phyloP scores from a whole-genome alignment of 2,113 vertebrate species.

The Tetrax tetrax region DNA sequence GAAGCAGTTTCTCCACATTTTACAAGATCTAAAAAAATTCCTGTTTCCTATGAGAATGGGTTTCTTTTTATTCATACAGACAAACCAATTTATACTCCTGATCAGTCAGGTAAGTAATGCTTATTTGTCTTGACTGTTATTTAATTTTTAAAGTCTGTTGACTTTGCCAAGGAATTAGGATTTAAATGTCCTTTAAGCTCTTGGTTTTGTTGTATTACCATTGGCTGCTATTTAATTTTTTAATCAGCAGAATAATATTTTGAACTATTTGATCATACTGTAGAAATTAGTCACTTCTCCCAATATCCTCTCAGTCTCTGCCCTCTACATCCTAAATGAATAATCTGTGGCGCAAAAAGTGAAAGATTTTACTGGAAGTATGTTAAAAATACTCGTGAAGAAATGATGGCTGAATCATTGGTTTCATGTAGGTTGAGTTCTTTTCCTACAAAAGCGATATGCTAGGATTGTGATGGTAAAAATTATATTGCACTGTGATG shows the following conservation, averaged over 20 bases:
- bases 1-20: conserved; percentile 80
- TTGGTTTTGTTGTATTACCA: not conserved
- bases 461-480: not conserved
- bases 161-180: not conserved
- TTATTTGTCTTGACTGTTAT: not conserved
- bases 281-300: not conserved
- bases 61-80: conserved; percentile 92
- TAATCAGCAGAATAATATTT: not conserved
- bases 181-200: not conserved
- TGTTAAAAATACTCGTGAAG: not conserved
- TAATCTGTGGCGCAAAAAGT: not conserved
- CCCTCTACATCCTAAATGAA: not conserved
- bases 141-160: not conserved
- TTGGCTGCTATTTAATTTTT: not conserved
- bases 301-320: not conserved
- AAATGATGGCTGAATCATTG: not conserved
- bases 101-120: conserved; percentile 81
- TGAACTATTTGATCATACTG: not conserved
- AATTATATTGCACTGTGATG: not conserved
- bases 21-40: conserved; percentile 74
- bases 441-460: not conserved
- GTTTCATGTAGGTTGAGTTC: not conserved
- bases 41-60: conserved; percentile 84
- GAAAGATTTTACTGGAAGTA: not conserved
- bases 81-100: conserved; percentile 91